Base-by-base conservation (phyloP, 1,140 invertebrate genomes). In the Diorhabda carinulata region DNA sequence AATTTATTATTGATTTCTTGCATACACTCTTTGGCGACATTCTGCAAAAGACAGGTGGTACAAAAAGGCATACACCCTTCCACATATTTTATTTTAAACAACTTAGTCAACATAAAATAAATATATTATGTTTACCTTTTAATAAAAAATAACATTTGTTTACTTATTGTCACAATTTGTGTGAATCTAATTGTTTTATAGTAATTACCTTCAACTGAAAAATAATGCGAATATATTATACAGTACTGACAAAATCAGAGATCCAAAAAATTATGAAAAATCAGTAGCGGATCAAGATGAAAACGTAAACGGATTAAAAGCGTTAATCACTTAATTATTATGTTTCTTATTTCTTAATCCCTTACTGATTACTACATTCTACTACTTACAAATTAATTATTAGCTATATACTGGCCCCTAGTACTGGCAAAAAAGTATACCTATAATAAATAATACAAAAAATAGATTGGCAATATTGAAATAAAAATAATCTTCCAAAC, bases 361-460 rank as follows among this genome's bases (percentile, higher is more conserved):
- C 25, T 1, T 25, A 25, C 25, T 25, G 25, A 25, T 25, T 25
- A 25, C 25, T 25, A 25, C 25, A 25, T 25, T 25, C 25, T 41
- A 61, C 42, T 61, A 41, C 42, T 61, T 61, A 61, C 59, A 61
- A 40, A 9, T 9, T 40, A 61, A 61, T 5, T 43, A 8, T 41
- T 5, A 8, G n/a, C 10, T 42, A 52, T 66, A 70, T 70, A 70
- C 69, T 70, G 69, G 69, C 69, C 69, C 64, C 64, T 70, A 66
- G 9, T 67, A 67, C 70, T 66, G 66, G 63, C 70, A 57, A 72
- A 61, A 66, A 67, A 52, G n/a, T 52, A 8, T 8, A 52, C n/a
- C n/a, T 52, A 52, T 52, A 52, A 52, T 52, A 52, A 52, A 52
- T 52, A 52, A 52, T 8, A 52, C 6, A 52, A 52, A n/a, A 52